A percentile compares a stretch with the other conserved stretches of the same genome.
Conservation (phyloP, 2,888 invertebrate species). For the Molanna angustata region DNA sequence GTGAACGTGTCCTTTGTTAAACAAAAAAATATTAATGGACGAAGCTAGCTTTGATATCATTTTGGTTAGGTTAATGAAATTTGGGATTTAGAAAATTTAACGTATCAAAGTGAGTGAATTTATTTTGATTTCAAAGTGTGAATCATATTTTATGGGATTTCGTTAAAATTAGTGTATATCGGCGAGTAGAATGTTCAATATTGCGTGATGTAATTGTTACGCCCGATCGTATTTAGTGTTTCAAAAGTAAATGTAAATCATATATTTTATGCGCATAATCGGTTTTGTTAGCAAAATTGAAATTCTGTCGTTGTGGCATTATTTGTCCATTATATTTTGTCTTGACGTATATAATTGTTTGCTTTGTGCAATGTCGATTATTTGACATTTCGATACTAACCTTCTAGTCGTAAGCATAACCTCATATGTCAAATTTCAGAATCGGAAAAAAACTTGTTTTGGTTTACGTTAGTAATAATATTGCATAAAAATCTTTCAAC, state of each 20-base stretch:
- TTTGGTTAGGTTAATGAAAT: constrained; percentile 30
- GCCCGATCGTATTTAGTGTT: constrained; percentile 27
- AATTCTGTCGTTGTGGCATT: background rate
- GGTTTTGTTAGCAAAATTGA: background rate
- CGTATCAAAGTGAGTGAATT: constrained; percentile 21
- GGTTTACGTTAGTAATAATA: too few relatives aligned
- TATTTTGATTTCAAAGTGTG: constrained; percentile 3
- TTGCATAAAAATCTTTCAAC: too few relatives aligned
- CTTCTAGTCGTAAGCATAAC: constrained; percentile 28
- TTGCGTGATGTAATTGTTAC: constrained; percentile 29
- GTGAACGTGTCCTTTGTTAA: constrained; percentile 25
- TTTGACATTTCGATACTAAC: constrained; percentile 31
- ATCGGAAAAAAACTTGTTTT: background rate
- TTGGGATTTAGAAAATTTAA: constrained; percentile 18
- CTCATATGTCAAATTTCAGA: constrained; percentile 25
- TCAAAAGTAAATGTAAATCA: constrained; percentile 19
- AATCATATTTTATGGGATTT: too few relatives aligned
- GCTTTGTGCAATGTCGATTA: constrained; percentile 19
- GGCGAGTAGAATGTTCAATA: constrained; percentile 10
- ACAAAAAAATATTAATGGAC: constrained; percentile 28
- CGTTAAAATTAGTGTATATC: too few relatives aligned
- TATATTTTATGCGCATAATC: constrained; percentile 2
- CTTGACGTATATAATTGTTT: constrained; percentile 17
- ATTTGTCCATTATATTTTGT: background rate
- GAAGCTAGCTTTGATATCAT: constrained; percentile 26